phyloP scores from a whole-genome alignment of 1,140 invertebrate genomes.

The Drosophila chauvacae region DNA sequence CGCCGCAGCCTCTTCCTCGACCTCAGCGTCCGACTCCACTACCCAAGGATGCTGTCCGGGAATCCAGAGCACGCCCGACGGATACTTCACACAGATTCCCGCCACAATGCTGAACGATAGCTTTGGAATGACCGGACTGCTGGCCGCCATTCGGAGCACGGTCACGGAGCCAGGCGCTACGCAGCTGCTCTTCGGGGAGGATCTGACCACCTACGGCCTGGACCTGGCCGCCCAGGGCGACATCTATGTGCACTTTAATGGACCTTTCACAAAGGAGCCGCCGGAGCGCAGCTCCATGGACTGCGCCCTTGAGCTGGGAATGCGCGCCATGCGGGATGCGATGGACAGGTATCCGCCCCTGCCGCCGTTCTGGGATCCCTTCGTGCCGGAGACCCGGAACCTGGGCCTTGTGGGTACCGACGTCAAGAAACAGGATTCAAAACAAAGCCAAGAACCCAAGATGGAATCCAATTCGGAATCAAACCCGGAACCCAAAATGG shows the following conservation, averaged over 20 bases:
- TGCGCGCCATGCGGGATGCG: constrained; percentile 65
- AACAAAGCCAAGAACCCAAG: background rate
- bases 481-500: background rate
- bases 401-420: constrained; percentile 34
- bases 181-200: constrained; percentile 58
- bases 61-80: constrained; percentile 9
- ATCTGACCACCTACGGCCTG: constrained; percentile 59
- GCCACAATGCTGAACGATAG: constrained; percentile 30
- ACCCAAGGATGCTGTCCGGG: background rate
- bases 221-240: constrained; percentile 64
- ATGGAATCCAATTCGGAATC: background rate
- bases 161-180: constrained; percentile 18
- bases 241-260: constrained; percentile 73
- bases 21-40: background rate
- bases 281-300: constrained; percentile 44
- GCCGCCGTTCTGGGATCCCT: constrained; percentile 56
- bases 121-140: constrained; percentile 43
- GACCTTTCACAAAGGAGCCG: constrained; percentile 60
- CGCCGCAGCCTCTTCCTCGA: background rate
- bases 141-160: constrained; percentile 30
- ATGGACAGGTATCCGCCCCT: constrained; percentile 37
- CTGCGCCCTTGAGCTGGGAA: constrained; percentile 62
- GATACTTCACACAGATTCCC: constrained; percentile 24
- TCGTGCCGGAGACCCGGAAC: constrained; percentile 55
- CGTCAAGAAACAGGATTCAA: background rate